Conservation (phyloP, 2,113 vertebrate genomes). For the Zeus faber region DNA sequence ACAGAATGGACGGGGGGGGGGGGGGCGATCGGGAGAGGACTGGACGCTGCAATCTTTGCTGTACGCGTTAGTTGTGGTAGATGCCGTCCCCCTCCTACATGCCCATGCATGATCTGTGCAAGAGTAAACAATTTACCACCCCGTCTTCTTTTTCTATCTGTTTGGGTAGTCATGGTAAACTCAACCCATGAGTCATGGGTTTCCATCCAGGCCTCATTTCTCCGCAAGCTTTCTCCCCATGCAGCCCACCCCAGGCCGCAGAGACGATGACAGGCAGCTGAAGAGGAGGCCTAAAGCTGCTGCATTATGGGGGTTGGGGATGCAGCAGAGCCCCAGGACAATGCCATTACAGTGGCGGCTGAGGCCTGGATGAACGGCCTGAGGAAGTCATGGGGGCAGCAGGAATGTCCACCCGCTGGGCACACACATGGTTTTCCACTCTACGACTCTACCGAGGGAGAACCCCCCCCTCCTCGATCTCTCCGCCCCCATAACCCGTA, state of each 20-base stretch:
- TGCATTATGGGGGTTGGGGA: slow-evolving; percentile 22
- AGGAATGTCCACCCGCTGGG: slow-evolving; percentile 89
- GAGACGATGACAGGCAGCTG: slow-evolving; percentile 57
- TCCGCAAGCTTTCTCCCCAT: background rate
- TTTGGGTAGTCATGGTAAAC: no score
- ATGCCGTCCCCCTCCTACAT: slow-evolving; percentile 33
- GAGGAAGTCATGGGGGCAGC: slow-evolving; percentile 78
- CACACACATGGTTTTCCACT: slow-evolving; percentile 85
- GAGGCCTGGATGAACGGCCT: slow-evolving; percentile 70
- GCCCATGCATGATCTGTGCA: no score
- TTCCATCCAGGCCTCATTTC: background rate
- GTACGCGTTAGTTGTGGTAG: slow-evolving; percentile 56
- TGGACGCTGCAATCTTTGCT: slow-evolving; percentile 43
- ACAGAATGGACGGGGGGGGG: slow-evolving; percentile 38
- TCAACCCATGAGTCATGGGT: no score
- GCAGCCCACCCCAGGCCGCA: background rate
- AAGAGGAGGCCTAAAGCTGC: slow-evolving; percentile 58
- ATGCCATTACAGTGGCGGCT: slow-evolving; percentile 72
- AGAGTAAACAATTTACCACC: no score
- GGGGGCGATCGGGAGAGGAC: slow-evolving; percentile 37
- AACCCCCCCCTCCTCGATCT: slow-evolving; percentile 24
- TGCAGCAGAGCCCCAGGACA: slow-evolving; percentile 61
- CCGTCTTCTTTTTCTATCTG: no score
- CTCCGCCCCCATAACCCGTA: slow-evolving; percentile 38
- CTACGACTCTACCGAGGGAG: slow-evolving; percentile 42